A percentile compares a stretch with the other conserved stretches of the same genome.
phyloP scores from a whole-genome alignment of 2,888 invertebrate species.

The Agrilus cyanescens region DNA sequence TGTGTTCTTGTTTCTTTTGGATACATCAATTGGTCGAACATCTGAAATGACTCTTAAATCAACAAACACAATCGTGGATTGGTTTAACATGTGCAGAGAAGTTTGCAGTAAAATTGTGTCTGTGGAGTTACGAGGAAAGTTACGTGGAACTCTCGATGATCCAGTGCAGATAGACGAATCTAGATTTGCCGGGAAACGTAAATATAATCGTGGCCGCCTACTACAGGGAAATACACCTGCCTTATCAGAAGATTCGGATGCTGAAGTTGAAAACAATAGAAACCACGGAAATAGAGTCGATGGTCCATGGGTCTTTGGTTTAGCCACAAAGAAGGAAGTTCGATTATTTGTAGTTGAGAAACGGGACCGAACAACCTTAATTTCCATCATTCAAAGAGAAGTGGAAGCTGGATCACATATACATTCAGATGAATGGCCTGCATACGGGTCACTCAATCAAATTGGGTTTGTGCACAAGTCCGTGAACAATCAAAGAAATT shows the following conservation, averaged over 20 bases:
- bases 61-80: background rate
- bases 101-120: background rate
- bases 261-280: constrained; percentile 3
- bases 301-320: constrained; percentile 1
- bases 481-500: constrained; percentile 1
- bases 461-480: constrained; percentile 1
- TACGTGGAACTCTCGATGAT: constrained; percentile 1
- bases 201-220: constrained; percentile 3
- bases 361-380: constrained; percentile 1
- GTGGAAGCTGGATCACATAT: constrained; percentile 1
- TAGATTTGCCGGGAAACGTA: constrained; percentile 5
- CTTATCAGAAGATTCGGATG: constrained; percentile 3
- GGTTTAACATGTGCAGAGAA: background rate
- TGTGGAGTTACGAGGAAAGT: background rate
- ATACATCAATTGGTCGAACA: too few species aligned
- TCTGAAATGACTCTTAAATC: too few species aligned
- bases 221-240: background rate
- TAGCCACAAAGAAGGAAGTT: background rate
- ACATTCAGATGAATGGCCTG: constrained; percentile 1
- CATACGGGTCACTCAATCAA: background rate
- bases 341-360: constrained; percentile 1
- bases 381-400: constrained; percentile 1
- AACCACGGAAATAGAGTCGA: constrained; percentile 2
- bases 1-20: too few species aligned
- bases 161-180: constrained; percentile 4